Percentiles rank a stretch among this genome's conserved stretches.
Conservation (phyloP, 2,113 vertebrate species). For the Falcunculus frontatus region DNA sequence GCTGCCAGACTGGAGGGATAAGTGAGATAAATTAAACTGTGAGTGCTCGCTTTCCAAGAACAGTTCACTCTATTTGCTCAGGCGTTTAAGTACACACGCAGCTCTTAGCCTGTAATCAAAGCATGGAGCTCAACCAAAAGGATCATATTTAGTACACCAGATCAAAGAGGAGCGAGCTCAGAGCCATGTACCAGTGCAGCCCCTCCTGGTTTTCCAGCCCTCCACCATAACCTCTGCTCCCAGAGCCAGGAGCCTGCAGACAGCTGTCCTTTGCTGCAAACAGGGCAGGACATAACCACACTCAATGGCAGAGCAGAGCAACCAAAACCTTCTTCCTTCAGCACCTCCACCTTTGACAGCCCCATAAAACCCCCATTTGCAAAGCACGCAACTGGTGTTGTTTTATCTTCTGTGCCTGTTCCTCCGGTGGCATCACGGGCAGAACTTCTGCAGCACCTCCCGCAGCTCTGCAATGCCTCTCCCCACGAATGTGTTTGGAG, state of each 20-base stretch:
- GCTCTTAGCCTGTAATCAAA: conserved; percentile 52
- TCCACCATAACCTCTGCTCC: not conserved
- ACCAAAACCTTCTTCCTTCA: not conserved
- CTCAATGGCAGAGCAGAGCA: not conserved
- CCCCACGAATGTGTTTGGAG: not conserved
- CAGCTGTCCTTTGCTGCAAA: not conserved
- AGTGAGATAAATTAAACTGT: conserved; percentile 67
- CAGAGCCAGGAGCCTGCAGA: not conserved
- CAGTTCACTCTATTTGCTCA: conserved; percentile 55
- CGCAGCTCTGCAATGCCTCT: conserved; percentile 13
- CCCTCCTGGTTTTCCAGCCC: not conserved
- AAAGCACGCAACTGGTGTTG: not conserved
- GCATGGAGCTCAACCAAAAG: not conserved
- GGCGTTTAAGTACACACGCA: not conserved
- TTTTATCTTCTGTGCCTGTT: not conserved
- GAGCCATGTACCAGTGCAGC: not conserved
- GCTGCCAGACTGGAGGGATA: conserved; percentile 62
- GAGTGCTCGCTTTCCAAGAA: conserved; percentile 50
- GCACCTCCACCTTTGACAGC: not conserved
- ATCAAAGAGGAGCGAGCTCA: conserved; percentile 3
- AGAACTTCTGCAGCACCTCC: conserved; percentile 12
- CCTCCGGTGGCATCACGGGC: not conserved
- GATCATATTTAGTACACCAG: not conserved
- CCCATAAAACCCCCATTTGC: not conserved
- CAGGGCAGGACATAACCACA: not conserved